A percentile compares a stretch with the other conserved stretches of the same genome.
phyloP scores from a whole-genome alignment of 1,140 invertebrate species.

The Heliconius congener region DNA sequence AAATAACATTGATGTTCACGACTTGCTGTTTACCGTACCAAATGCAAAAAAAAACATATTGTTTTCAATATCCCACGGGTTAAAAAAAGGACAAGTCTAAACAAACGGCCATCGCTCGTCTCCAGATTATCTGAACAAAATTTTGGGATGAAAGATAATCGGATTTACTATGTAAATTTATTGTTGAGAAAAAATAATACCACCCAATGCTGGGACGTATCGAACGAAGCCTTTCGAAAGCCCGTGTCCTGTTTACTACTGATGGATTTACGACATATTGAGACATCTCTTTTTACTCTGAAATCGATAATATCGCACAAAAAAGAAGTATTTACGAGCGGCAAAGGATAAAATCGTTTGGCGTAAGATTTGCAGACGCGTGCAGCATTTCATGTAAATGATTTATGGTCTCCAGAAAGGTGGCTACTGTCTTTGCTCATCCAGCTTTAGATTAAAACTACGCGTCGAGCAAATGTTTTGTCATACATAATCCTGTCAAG shows the following conservation, averaged over 20 bases:
- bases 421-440: constrained; percentile 51
- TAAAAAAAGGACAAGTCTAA: constrained; percentile 52
- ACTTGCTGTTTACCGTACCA: constrained; percentile 50
- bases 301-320: constrained; percentile 44
- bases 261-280: constrained; percentile 60
- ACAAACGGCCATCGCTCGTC: constrained; percentile 49
- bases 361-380: constrained; percentile 34
- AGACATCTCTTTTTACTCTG: constrained; percentile 49
- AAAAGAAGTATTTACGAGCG: constrained; percentile 35
- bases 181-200: constrained; percentile 61
- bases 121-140: constrained; percentile 52
- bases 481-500: constrained; percentile 33
- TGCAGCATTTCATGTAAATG: constrained; percentile 44
- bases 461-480: constrained; percentile 34
- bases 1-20: constrained; percentile 42
- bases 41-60: constrained; percentile 58
- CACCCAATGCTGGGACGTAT: constrained; percentile 53
- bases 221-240: constrained; percentile 44
- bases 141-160: constrained; percentile 61
- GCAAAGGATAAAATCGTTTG: constrained; percentile 39
- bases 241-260: constrained; percentile 52
- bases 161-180: constrained; percentile 69
- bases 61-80: constrained; percentile 54
- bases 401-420: constrained; percentile 48
- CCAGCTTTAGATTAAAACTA: constrained; percentile 36